Conservation (phyloP, 2,797 vertebrate genomes). For the Cheirogaleus major region DNA sequence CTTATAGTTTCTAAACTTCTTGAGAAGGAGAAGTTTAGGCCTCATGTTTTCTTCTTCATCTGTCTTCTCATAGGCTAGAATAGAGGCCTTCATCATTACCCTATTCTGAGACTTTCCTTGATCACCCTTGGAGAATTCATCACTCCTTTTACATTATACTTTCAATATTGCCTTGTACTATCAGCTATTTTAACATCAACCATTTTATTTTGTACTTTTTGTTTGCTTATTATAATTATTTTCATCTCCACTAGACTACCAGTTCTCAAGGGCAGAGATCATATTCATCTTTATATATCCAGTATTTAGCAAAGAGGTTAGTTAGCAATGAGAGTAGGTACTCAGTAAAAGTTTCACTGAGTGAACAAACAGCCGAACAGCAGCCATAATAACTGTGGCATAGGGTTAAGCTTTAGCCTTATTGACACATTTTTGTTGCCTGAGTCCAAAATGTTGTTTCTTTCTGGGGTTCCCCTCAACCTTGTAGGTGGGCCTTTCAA, state of each 20-base stretch:
- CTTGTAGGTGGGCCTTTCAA: background rate
- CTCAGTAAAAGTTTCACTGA: conserved; percentile 28
- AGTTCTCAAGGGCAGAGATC: background rate
- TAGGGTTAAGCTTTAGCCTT: conserved; percentile 3
- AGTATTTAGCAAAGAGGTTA: background rate
- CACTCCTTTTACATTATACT: background rate
- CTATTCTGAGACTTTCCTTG: background rate
- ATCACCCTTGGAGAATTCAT: background rate
- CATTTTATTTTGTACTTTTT: conserved; percentile 45
- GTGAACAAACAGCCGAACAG: background rate
- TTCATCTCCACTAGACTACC: background rate
- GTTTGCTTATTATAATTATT: conserved; percentile 25
- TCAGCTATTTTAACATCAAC: conserved; percentile 13
- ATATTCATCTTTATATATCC: background rate
- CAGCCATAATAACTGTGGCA: background rate
- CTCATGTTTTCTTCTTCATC: background rate
- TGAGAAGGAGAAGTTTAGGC: background rate
- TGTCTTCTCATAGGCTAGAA: background rate
- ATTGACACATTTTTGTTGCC: conserved; percentile 14
- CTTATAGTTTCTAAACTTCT: background rate
- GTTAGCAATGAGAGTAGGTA: background rate
- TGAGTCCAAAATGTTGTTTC: conserved; percentile 23
- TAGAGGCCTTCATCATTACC: background rate
- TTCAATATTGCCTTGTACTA: conserved; percentile 42
- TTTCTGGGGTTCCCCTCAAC: background rate